Percentiles rank a stretch among this genome's conserved stretches.
Conservation (phyloP, 2,888 invertebrate species). For the Mamestra brassicae region DNA sequence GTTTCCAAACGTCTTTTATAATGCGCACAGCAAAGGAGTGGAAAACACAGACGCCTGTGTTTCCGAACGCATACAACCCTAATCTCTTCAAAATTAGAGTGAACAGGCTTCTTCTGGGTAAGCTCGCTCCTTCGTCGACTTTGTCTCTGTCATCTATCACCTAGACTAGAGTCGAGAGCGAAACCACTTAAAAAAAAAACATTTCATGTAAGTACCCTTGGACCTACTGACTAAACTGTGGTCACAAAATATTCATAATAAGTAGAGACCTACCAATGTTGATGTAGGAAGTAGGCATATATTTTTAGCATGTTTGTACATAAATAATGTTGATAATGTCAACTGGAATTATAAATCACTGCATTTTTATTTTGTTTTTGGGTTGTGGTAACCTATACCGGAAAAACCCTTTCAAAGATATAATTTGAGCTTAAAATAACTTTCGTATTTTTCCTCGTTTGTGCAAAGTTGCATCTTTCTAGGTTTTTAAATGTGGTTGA, state of each 20-base stretch:
- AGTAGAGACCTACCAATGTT: background rate
- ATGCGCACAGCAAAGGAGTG: too few species aligned
- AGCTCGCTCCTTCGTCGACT: too few species aligned
- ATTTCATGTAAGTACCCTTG: background rate
- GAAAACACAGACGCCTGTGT: too few species aligned
- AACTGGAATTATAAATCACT: slow-evolving; percentile 23
- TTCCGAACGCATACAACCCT: too few species aligned
- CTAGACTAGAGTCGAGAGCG: too few species aligned
- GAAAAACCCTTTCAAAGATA: slow-evolving; percentile 30
- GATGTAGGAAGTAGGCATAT: too few species aligned
- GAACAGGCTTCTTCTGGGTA: too few species aligned
- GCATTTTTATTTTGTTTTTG: slow-evolving; percentile 34
- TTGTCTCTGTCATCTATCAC: too few species aligned
- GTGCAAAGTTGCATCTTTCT: background rate
- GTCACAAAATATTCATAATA: background rate
- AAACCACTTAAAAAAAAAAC: too few species aligned
- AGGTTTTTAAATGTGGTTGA: slow-evolving; percentile 42
- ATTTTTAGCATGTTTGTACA: too few species aligned
- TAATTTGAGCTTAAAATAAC: slow-evolving; percentile 37
- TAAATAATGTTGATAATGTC: background rate
- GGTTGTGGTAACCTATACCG: slow-evolving; percentile 17
- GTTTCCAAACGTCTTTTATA: too few species aligned
- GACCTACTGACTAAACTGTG: background rate
- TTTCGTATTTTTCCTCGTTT: slow-evolving; percentile 41
- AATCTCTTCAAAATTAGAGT: too few species aligned